Conservation (phyloP, 2,797 vertebrate genomes). For the Chloroceryle amazona region DNA sequence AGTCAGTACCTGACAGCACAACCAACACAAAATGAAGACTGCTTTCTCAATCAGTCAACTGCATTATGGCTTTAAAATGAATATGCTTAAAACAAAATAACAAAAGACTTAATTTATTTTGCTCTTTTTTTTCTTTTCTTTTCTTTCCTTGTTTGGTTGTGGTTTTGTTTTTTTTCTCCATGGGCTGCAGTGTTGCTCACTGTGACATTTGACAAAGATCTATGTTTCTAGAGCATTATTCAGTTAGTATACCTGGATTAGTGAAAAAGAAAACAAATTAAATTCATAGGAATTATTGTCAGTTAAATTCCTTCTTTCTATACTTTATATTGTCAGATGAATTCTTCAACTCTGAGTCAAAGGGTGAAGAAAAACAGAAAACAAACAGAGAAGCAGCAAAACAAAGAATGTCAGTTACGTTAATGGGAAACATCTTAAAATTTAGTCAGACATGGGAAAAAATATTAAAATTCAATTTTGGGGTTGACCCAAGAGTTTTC, state of each 20-base stretch:
- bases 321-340: constrained; percentile 21
- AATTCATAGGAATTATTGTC: constrained; percentile 57
- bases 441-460: background rate
- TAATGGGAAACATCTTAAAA: background rate
- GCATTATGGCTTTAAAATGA: background rate
- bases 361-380: constrained; percentile 21
- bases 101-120: background rate
- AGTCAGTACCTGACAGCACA: background rate
- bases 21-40: background rate
- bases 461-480: background rate
- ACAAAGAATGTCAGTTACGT: background rate
- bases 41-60: background rate
- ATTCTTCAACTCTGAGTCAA: constrained; percentile 47
- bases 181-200: background rate
- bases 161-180: background rate
- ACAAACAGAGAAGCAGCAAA: constrained; percentile 41
- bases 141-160: rapidly evolving
- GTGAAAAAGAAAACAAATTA: constrained; percentile 56
- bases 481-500: background rate
- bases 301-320: background rate
- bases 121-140: no score
- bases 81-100: constrained; percentile 24
- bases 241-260: constrained; percentile 48
- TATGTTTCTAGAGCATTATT: constrained; percentile 44
- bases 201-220: constrained; percentile 26